Percentiles rank a stretch among this genome's conserved stretches.
Conservation (phyloP, 2,113 vertebrate species). For the Myotis davidii region DNA sequence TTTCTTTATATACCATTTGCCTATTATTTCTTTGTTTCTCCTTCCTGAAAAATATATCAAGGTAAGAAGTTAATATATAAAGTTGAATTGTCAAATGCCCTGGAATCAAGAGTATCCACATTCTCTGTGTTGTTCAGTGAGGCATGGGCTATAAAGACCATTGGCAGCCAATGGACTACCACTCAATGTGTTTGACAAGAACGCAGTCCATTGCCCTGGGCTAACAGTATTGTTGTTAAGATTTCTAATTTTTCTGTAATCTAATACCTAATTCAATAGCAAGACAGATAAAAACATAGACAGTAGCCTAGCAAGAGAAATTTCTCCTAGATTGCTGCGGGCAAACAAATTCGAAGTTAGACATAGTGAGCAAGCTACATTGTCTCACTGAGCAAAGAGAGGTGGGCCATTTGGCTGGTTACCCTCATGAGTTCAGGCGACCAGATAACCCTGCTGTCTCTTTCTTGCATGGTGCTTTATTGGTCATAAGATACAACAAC, state of each 20-base stretch:
- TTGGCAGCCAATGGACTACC: no score
- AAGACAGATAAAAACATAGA: not conserved
- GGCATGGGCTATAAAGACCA: not conserved
- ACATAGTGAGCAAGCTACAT: not conserved
- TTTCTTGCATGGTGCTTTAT: not conserved
- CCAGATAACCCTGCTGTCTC: not conserved
- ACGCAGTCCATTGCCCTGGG: not conserved
- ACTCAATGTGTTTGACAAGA: not conserved
- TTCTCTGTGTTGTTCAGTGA: not conserved
- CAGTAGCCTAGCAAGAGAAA: not conserved
- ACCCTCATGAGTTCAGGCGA: not conserved
- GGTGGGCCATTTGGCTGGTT: not conserved
- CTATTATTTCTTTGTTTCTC: not conserved
- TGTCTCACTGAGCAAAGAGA: not conserved
- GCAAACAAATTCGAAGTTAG: not conserved
- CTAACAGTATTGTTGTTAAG: not conserved
- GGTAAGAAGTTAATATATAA: not conserved
- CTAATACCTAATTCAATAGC: not conserved
- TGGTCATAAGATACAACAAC: not conserved
- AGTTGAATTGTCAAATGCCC: not conserved
- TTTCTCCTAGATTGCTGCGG: not conserved
- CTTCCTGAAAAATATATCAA: not conserved
- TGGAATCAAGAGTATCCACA: not conserved
- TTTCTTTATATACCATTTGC: not conserved
- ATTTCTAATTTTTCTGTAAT: slow-evolving; percentile 7